Evolutionary conservation across 2,797 vertebrate genomes (phyloP), one percentile per base, ranked within the genome.

Genomic region (Etheostoma nigrum): DNA sequence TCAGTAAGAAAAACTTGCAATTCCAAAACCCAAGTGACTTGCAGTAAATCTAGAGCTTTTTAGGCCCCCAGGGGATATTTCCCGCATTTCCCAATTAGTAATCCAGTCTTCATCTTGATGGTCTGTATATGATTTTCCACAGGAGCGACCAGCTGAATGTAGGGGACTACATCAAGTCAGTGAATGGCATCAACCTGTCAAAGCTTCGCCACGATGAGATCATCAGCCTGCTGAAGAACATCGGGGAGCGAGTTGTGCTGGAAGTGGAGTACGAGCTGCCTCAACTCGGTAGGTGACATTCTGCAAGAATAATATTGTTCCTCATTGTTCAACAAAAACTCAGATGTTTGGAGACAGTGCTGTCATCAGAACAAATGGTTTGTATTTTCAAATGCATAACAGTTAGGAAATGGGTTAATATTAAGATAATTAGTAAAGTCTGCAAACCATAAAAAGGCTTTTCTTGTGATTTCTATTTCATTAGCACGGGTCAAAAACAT

Each of bases 241-340:
- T 99, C 49, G 98, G 98, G 11, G 97, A 99, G 91, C 94, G 97
- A 36, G 98, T 99, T 60, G 96, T 98, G 90, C 96, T 99, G 93
- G 98, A 99, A 89, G 98, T 99, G 57, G 97, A 99, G 90, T 99
- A 99, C 0, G 97, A 99, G 85, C 95, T 99, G 77, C 97, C 97
- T 0, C 95, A 95, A 3, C 95, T 95, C 0, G 96, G 98, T 99
- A 83, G 16, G 92, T 68, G 65, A 63, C 52, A 16, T 18, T 40
- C 45, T 62, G 54, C 9, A 7, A 14, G 23, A 76, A 64, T n/a
- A 76, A 64, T n/a, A 27, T 16, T 77, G 16, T 9, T 33, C 30
- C 25, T 52, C 14, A 16, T n/a, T 13, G 14, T 23, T 19, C 21
- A 47, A 49, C 18, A 47, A 30, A 21, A 9, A 21, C 23, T 68